Evolutionary conservation across 2,113 vertebrate genomes (phyloP).

Genomic region (Ranitomeya imitator): DNA sequence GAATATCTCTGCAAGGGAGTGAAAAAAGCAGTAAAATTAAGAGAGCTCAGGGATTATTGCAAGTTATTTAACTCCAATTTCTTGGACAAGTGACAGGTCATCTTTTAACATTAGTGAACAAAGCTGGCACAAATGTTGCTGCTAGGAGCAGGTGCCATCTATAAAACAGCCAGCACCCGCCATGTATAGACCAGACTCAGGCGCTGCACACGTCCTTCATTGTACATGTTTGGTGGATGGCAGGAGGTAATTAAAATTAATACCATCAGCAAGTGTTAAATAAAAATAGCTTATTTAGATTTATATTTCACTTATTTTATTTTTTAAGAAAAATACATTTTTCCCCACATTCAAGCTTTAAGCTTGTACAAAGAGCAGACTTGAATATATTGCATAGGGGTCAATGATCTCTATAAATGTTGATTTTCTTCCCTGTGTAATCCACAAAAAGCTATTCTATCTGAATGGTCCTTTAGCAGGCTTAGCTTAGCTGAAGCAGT

Average conservation of each 20-base stretch:
- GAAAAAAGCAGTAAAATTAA: too few species aligned
- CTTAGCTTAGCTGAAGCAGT: neutral
- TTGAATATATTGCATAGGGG: neutral
- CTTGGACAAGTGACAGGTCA: too few species aligned
- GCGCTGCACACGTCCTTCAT: too few species aligned
- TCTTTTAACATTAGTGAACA: too few species aligned
- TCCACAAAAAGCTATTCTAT: neutral
- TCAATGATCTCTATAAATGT: slow-evolving; percentile 5
- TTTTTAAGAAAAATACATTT: neutral
- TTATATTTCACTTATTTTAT: neutral
- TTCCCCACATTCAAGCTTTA: neutral
- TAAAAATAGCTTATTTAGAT: neutral
- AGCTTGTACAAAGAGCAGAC: neutral
- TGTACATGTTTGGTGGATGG: too few species aligned
- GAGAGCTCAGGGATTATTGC: too few species aligned
- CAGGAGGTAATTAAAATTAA: neutral
- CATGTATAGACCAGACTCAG: too few species aligned
- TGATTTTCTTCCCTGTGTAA: neutral
- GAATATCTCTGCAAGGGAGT: too few species aligned
- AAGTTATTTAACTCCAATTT: too few species aligned
- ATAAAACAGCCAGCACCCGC: too few species aligned
- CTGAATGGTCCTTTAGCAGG: neutral
- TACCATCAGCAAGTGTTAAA: neutral
- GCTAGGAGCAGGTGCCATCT: too few species aligned
- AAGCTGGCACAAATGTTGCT: too few species aligned